Evolutionary conservation across 2,113 vertebrate species (phyloP).

Genomic region (Morone chrysops): DNA sequence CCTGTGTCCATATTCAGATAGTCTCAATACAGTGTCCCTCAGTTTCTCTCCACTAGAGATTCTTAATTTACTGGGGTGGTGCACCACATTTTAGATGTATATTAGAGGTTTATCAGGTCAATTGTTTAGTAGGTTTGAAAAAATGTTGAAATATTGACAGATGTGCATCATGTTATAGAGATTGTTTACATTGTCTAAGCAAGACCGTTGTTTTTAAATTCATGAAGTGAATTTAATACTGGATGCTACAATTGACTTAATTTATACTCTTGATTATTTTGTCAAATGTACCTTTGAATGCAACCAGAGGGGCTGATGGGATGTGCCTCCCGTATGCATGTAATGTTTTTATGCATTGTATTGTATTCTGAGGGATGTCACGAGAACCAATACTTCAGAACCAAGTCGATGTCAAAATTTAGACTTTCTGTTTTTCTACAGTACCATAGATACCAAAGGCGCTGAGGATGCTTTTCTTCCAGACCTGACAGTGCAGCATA

Average conservation of each 20-base stretch:
- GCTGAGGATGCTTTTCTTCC: too few relatives aligned
- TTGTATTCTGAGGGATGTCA: neutral
- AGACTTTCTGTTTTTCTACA: too few relatives aligned
- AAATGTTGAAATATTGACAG: neutral
- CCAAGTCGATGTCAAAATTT: too few relatives aligned
- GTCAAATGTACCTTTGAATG: neutral
- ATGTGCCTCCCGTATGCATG: neutral
- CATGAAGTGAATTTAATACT: neutral
- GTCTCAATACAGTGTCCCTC: neutral
- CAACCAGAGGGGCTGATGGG: neutral
- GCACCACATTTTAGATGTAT: neutral
- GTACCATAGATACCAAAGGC: too few relatives aligned
- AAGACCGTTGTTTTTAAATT: neutral
- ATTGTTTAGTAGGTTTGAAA: neutral
- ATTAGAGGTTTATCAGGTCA: neutral
- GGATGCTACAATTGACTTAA: too few relatives aligned
- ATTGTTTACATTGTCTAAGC: neutral
- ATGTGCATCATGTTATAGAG: neutral
- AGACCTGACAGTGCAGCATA: too few relatives aligned
- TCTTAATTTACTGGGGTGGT: neutral
- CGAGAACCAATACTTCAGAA: too few relatives aligned
- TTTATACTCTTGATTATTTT: neutral
- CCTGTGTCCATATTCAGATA: neutral
- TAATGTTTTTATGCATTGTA: neutral
- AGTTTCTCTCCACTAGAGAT: neutral